Evolutionary conservation across 2,888 invertebrate genomes (phyloP), one percentile per base, ranked within the genome.

Genomic region (Globia sparganii): DNA sequence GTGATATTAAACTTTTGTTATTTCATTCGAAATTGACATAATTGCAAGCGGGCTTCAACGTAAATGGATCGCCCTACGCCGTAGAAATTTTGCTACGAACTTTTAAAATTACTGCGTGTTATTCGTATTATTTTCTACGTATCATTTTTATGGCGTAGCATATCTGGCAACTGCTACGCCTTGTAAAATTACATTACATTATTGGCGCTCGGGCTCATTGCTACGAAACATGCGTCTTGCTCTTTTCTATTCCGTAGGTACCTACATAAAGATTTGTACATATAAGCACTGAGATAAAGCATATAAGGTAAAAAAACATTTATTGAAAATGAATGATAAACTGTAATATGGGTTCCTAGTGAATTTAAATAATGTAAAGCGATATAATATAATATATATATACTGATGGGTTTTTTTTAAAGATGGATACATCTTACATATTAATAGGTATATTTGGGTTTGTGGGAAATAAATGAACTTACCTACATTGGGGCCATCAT

Each of bases 11-110:
- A 28, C 28, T 43, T 43, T 43, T 43, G n/a, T 43, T 28, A 13
- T 69, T 40, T 67, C 43, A 56, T 11, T 74, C 11, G 0, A 43
- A 62, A 40, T 40, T 40, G 46, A 28, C 9, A 61, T 67, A 49
- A 40, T 34, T 76, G 13, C 11, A 31, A 25, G 5, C 25, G 0
- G n/a, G 4, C 13, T 53, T 62, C n/a, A 37, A 11, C 2, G 46
- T 15, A 65, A 65, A 59, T 56, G n/a, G n/a, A 40, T 34, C 8
- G 8, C 28, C 15, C 28, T 80, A 65, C 49, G 64, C 15, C 68
- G 49, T 68, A 80, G 37, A 21, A n/a, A 43, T 68, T 58, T 25
- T 3, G 53, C n/a, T 81, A 56, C 53, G 43, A 75, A 75, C 9
- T 73, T 67, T n/a, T 56, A 31, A 65, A 66, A 75, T 4, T 28